These are phyloP conservation scores for Silurus glanis DNA, from an alignment of 2,113 vertebrate genomes.

Conservation along the genomic window DNA sequence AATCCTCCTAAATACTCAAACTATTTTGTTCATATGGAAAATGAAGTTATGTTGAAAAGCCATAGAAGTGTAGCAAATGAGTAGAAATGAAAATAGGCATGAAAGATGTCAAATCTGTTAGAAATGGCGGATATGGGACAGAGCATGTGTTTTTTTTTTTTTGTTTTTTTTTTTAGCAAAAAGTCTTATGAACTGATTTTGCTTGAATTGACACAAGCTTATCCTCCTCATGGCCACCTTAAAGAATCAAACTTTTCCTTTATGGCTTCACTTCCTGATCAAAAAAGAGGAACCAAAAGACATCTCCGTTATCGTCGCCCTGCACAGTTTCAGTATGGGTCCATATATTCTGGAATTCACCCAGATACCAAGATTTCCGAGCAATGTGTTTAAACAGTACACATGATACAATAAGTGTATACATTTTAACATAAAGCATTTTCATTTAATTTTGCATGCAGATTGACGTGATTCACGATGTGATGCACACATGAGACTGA, in stretches of 20 bases:
- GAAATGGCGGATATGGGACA: neutral
- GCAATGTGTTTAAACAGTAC: neutral
- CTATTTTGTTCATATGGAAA: neutral
- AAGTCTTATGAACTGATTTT: neutral
- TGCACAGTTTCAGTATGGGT: neutral
- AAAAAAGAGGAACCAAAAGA: neutral
- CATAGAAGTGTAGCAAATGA: neutral
- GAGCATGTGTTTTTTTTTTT: neutral
- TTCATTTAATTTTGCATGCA: neutral
- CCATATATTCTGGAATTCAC: neutral
- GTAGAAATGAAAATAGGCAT: conserved; percentile 5
- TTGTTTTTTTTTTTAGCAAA: neutral
- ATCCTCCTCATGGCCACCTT: neutral
- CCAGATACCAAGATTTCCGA: neutral
- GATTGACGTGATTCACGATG: neutral
- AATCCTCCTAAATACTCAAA: neutral
- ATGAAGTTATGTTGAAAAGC: neutral
- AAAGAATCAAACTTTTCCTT: neutral
- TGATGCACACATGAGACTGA: neutral
- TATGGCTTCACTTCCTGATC: neutral
- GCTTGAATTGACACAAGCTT: neutral
- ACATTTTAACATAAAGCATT: neutral
- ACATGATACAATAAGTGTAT: neutral
- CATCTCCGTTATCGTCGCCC: neutral
- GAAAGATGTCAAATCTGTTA: neutral